Evolutionary conservation across 1,140 invertebrate genomes (phyloP).

Genomic region (Sycobia sp.): DNA sequence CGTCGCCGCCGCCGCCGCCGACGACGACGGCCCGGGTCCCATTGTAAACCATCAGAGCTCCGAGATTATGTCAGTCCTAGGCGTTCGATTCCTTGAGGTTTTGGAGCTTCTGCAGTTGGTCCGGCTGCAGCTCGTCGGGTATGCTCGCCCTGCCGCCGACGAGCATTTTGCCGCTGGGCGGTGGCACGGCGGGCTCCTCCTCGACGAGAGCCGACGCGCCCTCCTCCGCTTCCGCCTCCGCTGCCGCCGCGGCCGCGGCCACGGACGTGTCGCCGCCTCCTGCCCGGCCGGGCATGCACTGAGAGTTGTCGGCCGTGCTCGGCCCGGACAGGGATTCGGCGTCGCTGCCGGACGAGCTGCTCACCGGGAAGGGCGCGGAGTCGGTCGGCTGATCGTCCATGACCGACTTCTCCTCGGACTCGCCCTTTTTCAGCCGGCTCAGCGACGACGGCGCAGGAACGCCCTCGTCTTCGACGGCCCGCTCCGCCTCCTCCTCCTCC

Average conservation of each 20-base stretch:
- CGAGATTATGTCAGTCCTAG: constrained; percentile 65
- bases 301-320: constrained; percentile 68
- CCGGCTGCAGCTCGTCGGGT: constrained; percentile 83
- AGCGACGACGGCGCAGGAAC: constrained; percentile 21
- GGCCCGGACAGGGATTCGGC: constrained; percentile 66
- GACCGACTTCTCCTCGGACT: constrained; percentile 46
- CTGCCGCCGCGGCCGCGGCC: constrained; percentile 65
- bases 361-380: constrained; percentile 64
- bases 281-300: constrained; percentile 48
- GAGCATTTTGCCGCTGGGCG: constrained; percentile 68
- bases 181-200: too few species aligned
- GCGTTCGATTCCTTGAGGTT: constrained; percentile 88
- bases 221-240: constrained; percentile 33
- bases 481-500: not conserved
- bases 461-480: constrained; percentile 41
- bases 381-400: constrained; percentile 59
- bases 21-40: too few species aligned
- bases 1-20: too few species aligned
- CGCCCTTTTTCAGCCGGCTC: not conserved
- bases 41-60: constrained; percentile 12
- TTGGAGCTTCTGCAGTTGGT: constrained; percentile 81
- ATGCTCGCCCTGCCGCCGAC: constrained; percentile 77
- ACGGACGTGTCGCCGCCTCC: constrained; percentile 62
- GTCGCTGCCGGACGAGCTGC: constrained; percentile 67
- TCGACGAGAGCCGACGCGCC: constrained; percentile 64